Conservation (phyloP, 2,888 invertebrate species). For the Prosapia bicincta region DNA sequence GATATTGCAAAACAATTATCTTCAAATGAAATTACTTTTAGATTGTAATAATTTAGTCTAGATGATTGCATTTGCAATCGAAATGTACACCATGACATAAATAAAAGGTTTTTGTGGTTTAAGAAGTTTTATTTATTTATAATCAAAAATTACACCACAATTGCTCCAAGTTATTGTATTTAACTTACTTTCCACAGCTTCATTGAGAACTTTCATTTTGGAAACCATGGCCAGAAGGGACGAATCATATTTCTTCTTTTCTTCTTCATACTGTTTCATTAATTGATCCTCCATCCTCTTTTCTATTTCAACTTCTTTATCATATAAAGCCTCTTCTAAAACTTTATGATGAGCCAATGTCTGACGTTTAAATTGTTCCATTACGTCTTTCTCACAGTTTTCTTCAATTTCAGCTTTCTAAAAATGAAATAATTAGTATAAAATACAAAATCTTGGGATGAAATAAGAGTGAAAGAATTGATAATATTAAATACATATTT, state of each 20-base stretch:
- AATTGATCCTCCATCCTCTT: constrained; percentile 45
- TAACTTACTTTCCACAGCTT: constrained; percentile 46
- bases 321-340: constrained; percentile 64
- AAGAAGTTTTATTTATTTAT: too few species aligned
- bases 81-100: too few species aligned
- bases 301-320: constrained; percentile 57
- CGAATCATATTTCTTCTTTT: neutral
- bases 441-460: too few species aligned
- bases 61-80: too few species aligned
- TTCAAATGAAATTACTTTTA: too few species aligned
- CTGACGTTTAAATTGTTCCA: constrained; percentile 77
- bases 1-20: too few species aligned
- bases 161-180: too few species aligned
- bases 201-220: constrained; percentile 66
- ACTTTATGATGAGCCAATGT: constrained; percentile 84
- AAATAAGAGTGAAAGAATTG: too few species aligned
- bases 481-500: too few species aligned
- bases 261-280: neutral
- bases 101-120: too few species aligned
- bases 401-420: constrained; percentile 63
- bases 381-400: constrained; percentile 67
- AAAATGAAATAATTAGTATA: constrained; percentile 32
- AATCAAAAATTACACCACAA: too few species aligned
- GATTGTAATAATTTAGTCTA: too few species aligned
- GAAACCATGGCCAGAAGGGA: neutral